These are phyloP conservation scores for Flexamia atlantica DNA, from an alignment of 2,888 invertebrate species.

Conservation along the genomic window DNA sequence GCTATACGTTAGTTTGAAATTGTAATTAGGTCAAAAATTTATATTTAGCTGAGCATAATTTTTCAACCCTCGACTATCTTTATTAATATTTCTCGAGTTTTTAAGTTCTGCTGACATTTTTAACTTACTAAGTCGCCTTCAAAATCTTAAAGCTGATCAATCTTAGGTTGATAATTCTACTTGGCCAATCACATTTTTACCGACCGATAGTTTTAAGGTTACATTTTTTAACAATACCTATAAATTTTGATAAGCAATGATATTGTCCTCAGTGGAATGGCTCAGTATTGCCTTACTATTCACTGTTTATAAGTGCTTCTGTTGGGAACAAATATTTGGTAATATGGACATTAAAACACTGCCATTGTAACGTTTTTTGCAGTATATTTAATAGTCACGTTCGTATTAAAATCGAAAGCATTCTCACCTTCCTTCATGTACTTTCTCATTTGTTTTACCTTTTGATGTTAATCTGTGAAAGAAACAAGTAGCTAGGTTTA, in stretches of 20 bases:
- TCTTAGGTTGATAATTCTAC: too few species aligned
- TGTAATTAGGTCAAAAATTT: too few species aligned
- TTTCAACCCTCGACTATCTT: too few species aligned
- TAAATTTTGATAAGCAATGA: not conserved
- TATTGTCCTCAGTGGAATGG: not conserved
- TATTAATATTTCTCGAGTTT: too few species aligned
- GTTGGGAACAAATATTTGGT: not conserved
- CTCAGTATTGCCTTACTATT: not conserved
- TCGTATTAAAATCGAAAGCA: not conserved
- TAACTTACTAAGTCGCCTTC: too few species aligned
- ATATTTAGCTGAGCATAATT: too few species aligned
- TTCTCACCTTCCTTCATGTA: constrained; percentile 11
- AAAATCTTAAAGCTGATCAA: too few species aligned
- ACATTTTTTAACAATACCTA: too few species aligned
- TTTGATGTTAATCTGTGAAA: not conserved
- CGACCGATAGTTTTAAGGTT: too few species aligned
- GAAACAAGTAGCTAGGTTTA: not conserved
- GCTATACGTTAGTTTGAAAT: too few species aligned
- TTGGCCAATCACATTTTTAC: too few species aligned
- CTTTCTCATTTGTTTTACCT: not conserved
- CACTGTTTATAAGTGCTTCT: not conserved
- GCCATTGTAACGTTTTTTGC: constrained; percentile 9
- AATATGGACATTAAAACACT: constrained; percentile 11
- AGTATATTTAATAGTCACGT: not conserved
- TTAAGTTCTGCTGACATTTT: too few species aligned